Percentiles rank a stretch among this genome's conserved stretches.
These are phyloP conservation scores for Trissolcus basalis DNA, from an alignment of 1,140 invertebrate genomes.

Conservation along the genomic window DNA sequence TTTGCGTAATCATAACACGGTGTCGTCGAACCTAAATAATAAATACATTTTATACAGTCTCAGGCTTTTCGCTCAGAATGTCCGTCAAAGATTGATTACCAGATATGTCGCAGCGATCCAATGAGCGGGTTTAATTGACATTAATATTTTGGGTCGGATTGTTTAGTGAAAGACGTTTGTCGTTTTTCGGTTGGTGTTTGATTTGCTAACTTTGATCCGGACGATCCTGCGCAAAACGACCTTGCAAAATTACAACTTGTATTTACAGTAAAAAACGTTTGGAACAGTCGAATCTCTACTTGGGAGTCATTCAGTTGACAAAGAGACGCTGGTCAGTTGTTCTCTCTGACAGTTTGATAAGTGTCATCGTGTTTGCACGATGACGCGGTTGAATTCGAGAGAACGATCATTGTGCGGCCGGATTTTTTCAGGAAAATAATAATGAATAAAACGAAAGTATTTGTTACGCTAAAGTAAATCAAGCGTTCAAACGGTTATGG, in stretches of 20 bases:
- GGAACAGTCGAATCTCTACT: constrained; percentile 67
- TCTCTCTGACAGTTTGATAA: no score
- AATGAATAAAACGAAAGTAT: no score
- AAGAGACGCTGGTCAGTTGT: constrained; percentile 1
- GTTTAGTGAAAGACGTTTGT: not conserved
- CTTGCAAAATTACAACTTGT: constrained; percentile 73
- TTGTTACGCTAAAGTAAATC: no score
- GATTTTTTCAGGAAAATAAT: no score
- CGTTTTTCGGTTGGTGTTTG: not conserved
- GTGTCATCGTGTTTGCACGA: constrained; percentile 14
- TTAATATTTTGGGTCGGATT: constrained; percentile 8
- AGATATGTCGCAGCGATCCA: no score
- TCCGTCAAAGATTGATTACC: constrained; percentile 40
- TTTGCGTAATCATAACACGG: constrained; percentile 70
- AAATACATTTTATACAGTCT: constrained; percentile 77
- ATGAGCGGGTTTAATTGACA: constrained; percentile 3
- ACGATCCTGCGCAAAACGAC: constrained; percentile 71
- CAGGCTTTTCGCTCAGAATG: constrained; percentile 73
- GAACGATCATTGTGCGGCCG: constrained; percentile 24
- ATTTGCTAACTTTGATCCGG: constrained; percentile 17
- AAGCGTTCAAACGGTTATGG: no score
- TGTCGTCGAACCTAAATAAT: constrained; percentile 76
- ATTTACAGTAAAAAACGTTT: constrained; percentile 76
- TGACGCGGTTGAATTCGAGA: constrained; percentile 1
- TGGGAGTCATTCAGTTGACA: constrained; percentile 46